A percentile compares a stretch with the other conserved stretches of the same genome.
Evolutionary conservation across 1,140 invertebrate species (phyloP).

Genomic region (Eubasilissa regina): DNA sequence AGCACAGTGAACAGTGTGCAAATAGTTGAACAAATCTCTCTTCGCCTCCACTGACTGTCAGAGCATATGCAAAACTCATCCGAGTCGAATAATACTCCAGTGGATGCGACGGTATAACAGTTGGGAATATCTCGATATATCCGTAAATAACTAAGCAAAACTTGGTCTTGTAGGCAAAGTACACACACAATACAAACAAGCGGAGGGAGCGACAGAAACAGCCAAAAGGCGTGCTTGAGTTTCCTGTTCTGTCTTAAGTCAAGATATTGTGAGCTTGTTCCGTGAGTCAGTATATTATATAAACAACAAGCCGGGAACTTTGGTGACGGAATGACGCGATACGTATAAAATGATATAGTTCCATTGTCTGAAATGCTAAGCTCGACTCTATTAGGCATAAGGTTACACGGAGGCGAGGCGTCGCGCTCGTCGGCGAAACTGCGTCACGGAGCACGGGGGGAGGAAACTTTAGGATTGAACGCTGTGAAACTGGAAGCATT

Average conservation of each 20-base stretch:
- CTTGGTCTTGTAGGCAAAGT: constrained; percentile 58
- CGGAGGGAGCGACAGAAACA: constrained; percentile 52
- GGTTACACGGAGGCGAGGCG: constrained; percentile 31
- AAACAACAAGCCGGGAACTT: constrained; percentile 57
- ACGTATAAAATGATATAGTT: constrained; percentile 57
- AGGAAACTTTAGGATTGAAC: no score
- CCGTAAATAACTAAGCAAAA: constrained; percentile 60
- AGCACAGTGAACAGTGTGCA: constrained; percentile 14
- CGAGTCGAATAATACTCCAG: constrained; percentile 43
- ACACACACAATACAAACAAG: constrained; percentile 51
- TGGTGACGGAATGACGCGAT: constrained; percentile 55
- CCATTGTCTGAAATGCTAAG: constrained; percentile 41
- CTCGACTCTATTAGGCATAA: constrained; percentile 44
- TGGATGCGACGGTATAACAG: constrained; percentile 51
- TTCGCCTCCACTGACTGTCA: constrained; percentile 45
- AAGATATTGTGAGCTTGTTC: constrained; percentile 58
- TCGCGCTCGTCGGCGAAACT: neutral
- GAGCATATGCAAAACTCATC: constrained; percentile 59
- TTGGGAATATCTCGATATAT: constrained; percentile 56
- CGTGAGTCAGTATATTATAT: constrained; percentile 55
- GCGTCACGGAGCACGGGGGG: no score
- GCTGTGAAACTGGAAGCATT: no score
- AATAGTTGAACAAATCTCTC: constrained; percentile 51
- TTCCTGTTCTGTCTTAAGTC: constrained; percentile 59
- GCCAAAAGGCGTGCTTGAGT: constrained; percentile 61